phyloP scores from a whole-genome alignment of 2,888 invertebrate species.

The Eilema griseolum region DNA sequence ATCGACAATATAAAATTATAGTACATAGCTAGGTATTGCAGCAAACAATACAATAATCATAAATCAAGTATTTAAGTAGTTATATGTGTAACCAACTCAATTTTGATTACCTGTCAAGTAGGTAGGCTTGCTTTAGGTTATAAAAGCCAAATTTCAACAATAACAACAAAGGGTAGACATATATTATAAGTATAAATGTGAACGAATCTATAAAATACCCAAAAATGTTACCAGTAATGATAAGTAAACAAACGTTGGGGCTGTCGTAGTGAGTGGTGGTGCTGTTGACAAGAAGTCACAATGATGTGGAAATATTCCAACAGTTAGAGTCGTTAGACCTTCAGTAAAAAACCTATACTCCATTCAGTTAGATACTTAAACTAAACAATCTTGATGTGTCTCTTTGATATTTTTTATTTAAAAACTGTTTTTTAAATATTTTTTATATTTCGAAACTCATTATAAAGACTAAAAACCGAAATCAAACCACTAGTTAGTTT shows the following conservation, averaged over 20 bases:
- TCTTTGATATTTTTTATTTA: too few species aligned
- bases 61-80: too few species aligned
- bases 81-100: neutral
- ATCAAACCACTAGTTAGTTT: too few species aligned
- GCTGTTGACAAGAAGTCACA: slow-evolving; percentile 23
- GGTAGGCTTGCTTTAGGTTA: too few species aligned
- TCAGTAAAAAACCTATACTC: neutral
- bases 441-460: too few species aligned
- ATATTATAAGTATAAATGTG: too few species aligned
- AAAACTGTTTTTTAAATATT: too few species aligned
- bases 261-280: slow-evolving; percentile 26
- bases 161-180: too few species aligned
- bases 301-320: slow-evolving; percentile 46
- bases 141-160: too few species aligned
- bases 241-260: slow-evolving; percentile 57
- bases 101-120: neutral
- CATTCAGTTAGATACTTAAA: too few species aligned
- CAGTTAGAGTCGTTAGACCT: neutral
- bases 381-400: too few species aligned
- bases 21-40: neutral
- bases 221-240: slow-evolving; percentile 47
- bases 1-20: neutral
- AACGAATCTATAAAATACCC: slow-evolving; percentile 19
- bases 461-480: too few species aligned
- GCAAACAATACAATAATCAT: neutral